These are phyloP conservation scores for Drosophila cracens DNA, from an alignment of 2,888 invertebrate species.

Conservation along the genomic window DNA sequence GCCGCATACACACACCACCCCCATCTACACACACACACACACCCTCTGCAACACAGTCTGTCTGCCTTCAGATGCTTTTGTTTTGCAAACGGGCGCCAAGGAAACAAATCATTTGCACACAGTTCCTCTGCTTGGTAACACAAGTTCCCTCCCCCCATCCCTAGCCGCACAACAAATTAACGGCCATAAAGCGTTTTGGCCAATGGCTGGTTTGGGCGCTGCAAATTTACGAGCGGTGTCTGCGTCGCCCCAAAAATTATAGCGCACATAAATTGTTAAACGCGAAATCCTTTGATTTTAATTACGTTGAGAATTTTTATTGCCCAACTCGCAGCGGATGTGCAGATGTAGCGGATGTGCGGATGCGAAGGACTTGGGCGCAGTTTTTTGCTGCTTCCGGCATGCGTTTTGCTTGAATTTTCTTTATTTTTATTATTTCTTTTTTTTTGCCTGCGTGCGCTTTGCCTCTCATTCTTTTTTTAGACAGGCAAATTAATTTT, in stretches of 20 bases:
- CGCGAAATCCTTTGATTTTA: slow-evolving; percentile 82
- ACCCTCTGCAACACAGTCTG: slow-evolving; percentile 6
- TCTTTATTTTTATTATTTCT: slow-evolving; percentile 23
- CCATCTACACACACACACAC: neutral
- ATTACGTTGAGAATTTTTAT: slow-evolving; percentile 80
- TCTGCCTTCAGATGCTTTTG: slow-evolving; percentile 72
- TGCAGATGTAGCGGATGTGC: slow-evolving; percentile 24
- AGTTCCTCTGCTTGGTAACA: slow-evolving; percentile 18
- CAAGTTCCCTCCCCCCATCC: slow-evolving; percentile 11
- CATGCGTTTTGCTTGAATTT: slow-evolving; percentile 49
- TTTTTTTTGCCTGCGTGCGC: slow-evolving; percentile 31
- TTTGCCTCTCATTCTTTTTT: slow-evolving; percentile 31
- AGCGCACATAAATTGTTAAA: slow-evolving; percentile 80
- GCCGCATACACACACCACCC: slow-evolving; percentile 21
- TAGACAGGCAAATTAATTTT: slow-evolving; percentile 79
- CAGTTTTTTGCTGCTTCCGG: slow-evolving; percentile 52
- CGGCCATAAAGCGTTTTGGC: slow-evolving; percentile 77
- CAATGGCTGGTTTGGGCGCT: slow-evolving; percentile 12
- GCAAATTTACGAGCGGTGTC: slow-evolving; percentile 70
- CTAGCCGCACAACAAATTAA: slow-evolving; percentile 69
- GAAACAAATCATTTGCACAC: slow-evolving; percentile 83
- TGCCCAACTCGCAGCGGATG: slow-evolving; percentile 57
- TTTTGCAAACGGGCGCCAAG: slow-evolving; percentile 76
- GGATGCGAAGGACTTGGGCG: slow-evolving; percentile 44
- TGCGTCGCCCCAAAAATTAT: slow-evolving; percentile 75